Evolutionary conservation across 2,888 invertebrate genomes (phyloP).

Genomic region (Pachliopta kotzebuea): DNA sequence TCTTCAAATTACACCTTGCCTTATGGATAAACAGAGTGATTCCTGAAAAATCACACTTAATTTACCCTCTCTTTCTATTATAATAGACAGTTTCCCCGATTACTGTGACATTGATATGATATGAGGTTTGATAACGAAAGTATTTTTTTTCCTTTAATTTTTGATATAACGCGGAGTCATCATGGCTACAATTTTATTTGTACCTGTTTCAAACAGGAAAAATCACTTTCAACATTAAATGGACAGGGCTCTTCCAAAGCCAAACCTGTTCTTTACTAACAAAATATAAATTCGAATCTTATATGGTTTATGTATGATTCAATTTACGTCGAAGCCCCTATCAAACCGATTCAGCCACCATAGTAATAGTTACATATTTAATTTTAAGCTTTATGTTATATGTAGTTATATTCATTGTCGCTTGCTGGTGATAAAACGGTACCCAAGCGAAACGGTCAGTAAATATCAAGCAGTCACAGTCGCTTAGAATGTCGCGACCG

Average conservation of each 20-base stretch:
- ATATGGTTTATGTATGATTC: conserved; percentile 9
- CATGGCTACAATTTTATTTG: background rate
- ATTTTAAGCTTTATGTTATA: conserved; percentile 5
- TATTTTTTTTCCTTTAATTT: background rate
- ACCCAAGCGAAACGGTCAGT: conserved; percentile 42
- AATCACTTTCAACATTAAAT: conserved; percentile 37
- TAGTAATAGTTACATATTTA: conserved; percentile 26
- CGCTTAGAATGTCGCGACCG: conserved; percentile 45
- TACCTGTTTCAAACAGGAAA: conserved; percentile 15
- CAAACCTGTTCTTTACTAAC: conserved; percentile 33
- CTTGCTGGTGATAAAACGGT: conserved; percentile 31
- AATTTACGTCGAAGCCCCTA: conserved; percentile 11
- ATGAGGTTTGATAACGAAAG: no score
- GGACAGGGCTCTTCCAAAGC: conserved; percentile 33
- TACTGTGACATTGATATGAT: no score
- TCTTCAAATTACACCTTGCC: no score
- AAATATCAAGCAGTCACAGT: conserved; percentile 50
- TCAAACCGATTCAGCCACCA: conserved; percentile 37
- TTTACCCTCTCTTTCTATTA: no score
- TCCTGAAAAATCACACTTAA: no score
- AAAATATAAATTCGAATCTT: conserved; percentile 30
- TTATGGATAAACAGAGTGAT: no score
- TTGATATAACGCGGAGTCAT: conserved; percentile 1
- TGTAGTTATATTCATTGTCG: conserved; percentile 30
- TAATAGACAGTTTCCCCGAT: no score